Base-by-base conservation (phyloP, 2,888 invertebrate genomes). In the Drosophila quinaria region DNA sequence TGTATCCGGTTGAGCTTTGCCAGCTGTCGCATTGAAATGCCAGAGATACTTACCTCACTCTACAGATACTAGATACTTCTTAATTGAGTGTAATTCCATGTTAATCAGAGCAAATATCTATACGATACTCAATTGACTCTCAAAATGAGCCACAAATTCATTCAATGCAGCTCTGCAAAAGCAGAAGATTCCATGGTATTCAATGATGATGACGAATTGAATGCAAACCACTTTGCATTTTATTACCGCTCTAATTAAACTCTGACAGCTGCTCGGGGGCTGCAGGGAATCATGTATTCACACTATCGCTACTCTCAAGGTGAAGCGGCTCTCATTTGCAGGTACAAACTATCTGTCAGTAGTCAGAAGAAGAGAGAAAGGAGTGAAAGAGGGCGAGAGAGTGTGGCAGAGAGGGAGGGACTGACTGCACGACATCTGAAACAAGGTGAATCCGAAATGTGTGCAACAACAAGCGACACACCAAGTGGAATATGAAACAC, bases 181-280 rank as follows among this genome's bases (percentile, higher is more conserved):
- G 31, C 47, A 17, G 31, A 17, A 49, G 49, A 31, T 31, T 11
- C 19, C 17, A 35, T 37, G 22, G 31, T 19, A 1, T 17, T 33
- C 22, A 55, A 19, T 37, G 25, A 42, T 25, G 25, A 39, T 22
- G 25, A 39, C 17, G 9, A 39, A 59, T 59, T 37, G 39, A 51
- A 65, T 59, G 42, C 47, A 65, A 60, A 63, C 62, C 59, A 71
- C 74, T 72, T 63, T 78, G 67, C 81, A 71, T 70, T 84, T 90
- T 87, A 87, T 84, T 89, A 77, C 74, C 74, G 89, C 81, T 81
- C 89, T 90, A 87, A 91, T 90, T 89, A 91, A 88, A 82, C 76
- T 81, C 77, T 54, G 51, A 35, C 66, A 64, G 63, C 64, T 69
- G 59, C 29, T 37, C 22, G 29, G 52, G 33, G 15, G 8, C 8